A percentile compares a stretch with the other conserved stretches of the same genome.
Conservation (phyloP, 2,797 vertebrate genomes). For the Spinus olivaceus region DNA sequence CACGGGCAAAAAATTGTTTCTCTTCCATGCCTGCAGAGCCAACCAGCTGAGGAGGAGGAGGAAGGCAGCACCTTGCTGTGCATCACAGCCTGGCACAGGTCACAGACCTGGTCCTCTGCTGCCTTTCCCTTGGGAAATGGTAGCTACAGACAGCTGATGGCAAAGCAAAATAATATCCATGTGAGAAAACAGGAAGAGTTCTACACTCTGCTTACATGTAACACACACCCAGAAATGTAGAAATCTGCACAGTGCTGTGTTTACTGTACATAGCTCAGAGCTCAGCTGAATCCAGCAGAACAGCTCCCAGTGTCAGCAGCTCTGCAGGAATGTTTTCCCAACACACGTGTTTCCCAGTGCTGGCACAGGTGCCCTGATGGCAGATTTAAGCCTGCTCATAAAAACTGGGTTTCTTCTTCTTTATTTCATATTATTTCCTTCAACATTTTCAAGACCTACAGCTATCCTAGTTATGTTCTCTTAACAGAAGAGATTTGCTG, state of each 20-base stretch:
- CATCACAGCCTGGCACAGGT: not conserved
- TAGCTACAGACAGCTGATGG: not conserved
- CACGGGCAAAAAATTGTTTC: accelerated
- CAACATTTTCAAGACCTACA: not conserved
- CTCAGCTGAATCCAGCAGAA: not conserved
- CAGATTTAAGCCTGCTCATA: not conserved
- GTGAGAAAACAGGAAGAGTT: not conserved
- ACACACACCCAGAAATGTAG: not conserved
- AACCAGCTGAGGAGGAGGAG: not conserved
- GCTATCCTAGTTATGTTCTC: not conserved
- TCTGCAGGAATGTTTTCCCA: not conserved
- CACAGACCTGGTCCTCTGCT: not conserved
- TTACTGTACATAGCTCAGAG: not conserved
- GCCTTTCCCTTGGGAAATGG: not conserved
- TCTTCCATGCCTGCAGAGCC: not conserved
- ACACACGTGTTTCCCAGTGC: accelerated
- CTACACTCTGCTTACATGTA: not conserved
- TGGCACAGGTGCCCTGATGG: not conserved
- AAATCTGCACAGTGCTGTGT: not conserved
- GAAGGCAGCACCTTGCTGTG: not conserved
- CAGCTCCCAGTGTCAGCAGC: not conserved
- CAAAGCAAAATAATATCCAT: not conserved
- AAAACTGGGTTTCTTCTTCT: not conserved
- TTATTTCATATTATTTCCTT: not conserved
- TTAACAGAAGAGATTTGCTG: not conserved